Evolutionary conservation across 2,113 vertebrate genomes (phyloP).

Genomic region (Podarcis muralis): DNA sequence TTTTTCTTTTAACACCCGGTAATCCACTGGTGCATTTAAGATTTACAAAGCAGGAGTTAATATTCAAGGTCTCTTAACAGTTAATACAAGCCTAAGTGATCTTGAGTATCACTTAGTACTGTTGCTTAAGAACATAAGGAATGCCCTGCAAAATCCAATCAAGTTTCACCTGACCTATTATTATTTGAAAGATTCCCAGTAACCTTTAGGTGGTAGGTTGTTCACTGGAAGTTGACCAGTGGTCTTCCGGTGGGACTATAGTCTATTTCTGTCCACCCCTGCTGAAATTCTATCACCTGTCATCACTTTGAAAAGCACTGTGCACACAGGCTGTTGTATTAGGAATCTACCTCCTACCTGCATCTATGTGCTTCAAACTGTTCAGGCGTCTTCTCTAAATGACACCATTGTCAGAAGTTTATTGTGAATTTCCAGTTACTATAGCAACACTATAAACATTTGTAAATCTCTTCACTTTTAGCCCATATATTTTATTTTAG

Average conservation of each 20-base stretch:
- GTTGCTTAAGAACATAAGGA: neutral
- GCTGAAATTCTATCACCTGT: constrained; percentile 7
- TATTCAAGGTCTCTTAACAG: neutral
- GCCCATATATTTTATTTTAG: constrained; percentile 30
- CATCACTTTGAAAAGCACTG: constrained; percentile 9
- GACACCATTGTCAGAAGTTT: constrained; percentile 25
- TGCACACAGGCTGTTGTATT: neutral
- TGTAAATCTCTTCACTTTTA: constrained; percentile 53
- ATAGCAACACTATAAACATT: constrained; percentile 48
- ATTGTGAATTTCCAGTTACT: constrained; percentile 50
- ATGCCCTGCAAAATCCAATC: neutral
- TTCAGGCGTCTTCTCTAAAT: constrained; percentile 18
- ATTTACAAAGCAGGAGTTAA: too few relatives aligned
- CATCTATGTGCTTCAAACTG: constrained; percentile 19
- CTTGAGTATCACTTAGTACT: neutral
- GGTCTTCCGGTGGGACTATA: neutral
- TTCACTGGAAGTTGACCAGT: neutral
- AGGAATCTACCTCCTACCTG: neutral
- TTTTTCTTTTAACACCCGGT: too few relatives aligned
- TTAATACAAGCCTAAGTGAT: neutral
- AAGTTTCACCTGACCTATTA: neutral
- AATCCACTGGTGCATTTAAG: too few relatives aligned
- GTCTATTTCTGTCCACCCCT: neutral
- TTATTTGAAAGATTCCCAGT: neutral
- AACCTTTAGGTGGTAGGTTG: neutral